These are phyloP conservation scores for Petaurus breviceps DNA, from an alignment of 2,113 vertebrate species.

Conservation along the genomic window DNA sequence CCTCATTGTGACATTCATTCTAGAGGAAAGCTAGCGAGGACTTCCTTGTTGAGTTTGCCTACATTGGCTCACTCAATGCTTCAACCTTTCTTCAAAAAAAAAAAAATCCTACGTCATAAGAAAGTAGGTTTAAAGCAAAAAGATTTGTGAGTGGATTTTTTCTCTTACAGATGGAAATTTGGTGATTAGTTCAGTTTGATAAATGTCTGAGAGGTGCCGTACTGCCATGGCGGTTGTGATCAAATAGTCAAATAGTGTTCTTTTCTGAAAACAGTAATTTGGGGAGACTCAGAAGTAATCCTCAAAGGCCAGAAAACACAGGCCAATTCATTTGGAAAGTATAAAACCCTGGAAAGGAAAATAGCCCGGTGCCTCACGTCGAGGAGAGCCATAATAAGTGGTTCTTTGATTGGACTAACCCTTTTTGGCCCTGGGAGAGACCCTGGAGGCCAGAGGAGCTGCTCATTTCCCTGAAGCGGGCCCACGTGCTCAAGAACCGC, in stretches of 20 bases:
- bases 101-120: conserved; percentile 25
- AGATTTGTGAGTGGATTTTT: conserved; percentile 33
- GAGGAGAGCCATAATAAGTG: neutral
- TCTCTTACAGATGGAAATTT: conserved; percentile 53
- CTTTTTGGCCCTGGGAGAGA: neutral
- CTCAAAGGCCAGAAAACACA: conserved; percentile 43
- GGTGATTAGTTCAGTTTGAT: conserved; percentile 22
- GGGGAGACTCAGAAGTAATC: conserved; percentile 20
- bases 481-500: neutral
- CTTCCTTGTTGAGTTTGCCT: conserved; percentile 42
- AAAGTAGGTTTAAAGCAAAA: conserved; percentile 36
- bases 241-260: neutral
- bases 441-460: neutral
- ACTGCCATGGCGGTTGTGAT: neutral
- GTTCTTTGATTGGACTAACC: neutral
- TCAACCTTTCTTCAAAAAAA: conserved; percentile 33
- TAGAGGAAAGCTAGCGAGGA: conserved; percentile 45
- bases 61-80: conserved; percentile 41
- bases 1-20: conserved; percentile 42
- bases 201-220: conserved; percentile 17
- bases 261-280: neutral
- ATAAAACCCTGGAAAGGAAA: conserved; percentile 40
- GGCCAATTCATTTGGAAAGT: conserved; percentile 49
- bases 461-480: neutral
- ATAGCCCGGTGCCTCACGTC: neutral